A percentile compares a stretch with the other conserved stretches of the same genome.
These are phyloP conservation scores for Lampris incognitus DNA, from an alignment of 2,113 vertebrate genomes.

Conservation along the genomic window DNA sequence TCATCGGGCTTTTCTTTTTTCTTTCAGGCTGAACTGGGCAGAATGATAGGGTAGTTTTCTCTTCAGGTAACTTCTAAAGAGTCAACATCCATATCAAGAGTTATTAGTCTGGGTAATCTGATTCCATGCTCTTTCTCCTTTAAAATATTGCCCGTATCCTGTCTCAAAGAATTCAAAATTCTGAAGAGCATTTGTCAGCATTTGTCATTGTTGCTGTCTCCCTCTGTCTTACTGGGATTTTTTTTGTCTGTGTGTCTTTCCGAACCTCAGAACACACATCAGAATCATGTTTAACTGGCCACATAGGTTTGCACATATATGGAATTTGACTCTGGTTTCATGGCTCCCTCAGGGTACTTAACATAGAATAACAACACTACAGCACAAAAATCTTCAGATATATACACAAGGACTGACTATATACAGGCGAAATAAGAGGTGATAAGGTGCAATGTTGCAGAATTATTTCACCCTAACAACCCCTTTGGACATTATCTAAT, in stretches of 20 bases:
- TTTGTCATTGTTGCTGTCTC: constrained; percentile 22
- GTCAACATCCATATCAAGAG: too few species aligned
- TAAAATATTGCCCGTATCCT: constrained; percentile 22
- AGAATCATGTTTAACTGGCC: too few species aligned
- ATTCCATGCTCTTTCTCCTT: constrained; percentile 47
- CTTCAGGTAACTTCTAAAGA: too few species aligned
- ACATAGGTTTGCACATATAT: too few species aligned
- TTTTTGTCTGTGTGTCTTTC: constrained; percentile 19
- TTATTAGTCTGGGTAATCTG: constrained; percentile 18
- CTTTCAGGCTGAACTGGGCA: constrained; percentile 14
- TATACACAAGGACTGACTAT: too few species aligned
- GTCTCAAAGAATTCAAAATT: constrained; percentile 23
- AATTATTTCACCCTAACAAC: neutral
- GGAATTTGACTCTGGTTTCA: too few species aligned
- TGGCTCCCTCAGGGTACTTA: too few species aligned
- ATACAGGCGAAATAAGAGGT: too few species aligned
- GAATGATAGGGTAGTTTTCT: constrained; percentile 29
- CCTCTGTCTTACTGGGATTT: neutral
- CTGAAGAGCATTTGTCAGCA: constrained; percentile 48
- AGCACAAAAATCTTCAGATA: too few species aligned
- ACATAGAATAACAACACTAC: too few species aligned
- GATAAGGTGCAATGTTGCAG: too few species aligned
- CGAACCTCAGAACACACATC: neutral
- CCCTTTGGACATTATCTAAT: neutral
- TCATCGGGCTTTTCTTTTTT: neutral